phyloP scores from a whole-genome alignment of 2,888 invertebrate species.

The Rhagonycha fulva region DNA sequence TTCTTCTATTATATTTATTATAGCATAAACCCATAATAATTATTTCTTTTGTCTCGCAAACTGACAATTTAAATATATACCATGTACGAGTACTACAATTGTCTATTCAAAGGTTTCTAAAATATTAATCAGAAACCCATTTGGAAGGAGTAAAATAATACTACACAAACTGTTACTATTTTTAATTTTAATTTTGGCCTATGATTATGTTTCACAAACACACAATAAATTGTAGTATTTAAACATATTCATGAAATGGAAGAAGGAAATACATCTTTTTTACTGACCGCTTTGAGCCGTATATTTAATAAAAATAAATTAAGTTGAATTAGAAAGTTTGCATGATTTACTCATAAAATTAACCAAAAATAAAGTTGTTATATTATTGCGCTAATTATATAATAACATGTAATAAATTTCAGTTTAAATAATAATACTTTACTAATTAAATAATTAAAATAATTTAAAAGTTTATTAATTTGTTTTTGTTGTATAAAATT shows the following conservation, averaged over 20 bases:
- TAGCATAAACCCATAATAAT: background rate
- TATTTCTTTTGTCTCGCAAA: background rate
- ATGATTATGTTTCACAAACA: background rate
- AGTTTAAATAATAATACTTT: background rate
- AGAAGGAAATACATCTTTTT: background rate
- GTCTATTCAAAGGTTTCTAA: background rate
- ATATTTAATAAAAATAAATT: background rate
- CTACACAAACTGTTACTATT: background rate
- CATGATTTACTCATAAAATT: background rate
- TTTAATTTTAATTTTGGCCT: background rate
- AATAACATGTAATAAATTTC: background rate
- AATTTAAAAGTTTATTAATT: background rate
- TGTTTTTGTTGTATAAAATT: background rate
- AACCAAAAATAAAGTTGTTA: background rate
- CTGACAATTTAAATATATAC: background rate
- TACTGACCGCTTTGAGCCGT: background rate
- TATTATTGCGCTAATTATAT: background rate
- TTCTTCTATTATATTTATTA: background rate
- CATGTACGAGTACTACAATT: background rate
- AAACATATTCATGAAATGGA: background rate
- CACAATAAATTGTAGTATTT: background rate
- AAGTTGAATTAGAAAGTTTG: background rate
- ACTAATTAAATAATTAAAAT: background rate
- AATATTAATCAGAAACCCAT: background rate
- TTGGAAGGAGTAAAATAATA: background rate